Base-by-base conservation (phyloP, 2,888 invertebrate species). In the Pardosa pseudoannulata region DNA sequence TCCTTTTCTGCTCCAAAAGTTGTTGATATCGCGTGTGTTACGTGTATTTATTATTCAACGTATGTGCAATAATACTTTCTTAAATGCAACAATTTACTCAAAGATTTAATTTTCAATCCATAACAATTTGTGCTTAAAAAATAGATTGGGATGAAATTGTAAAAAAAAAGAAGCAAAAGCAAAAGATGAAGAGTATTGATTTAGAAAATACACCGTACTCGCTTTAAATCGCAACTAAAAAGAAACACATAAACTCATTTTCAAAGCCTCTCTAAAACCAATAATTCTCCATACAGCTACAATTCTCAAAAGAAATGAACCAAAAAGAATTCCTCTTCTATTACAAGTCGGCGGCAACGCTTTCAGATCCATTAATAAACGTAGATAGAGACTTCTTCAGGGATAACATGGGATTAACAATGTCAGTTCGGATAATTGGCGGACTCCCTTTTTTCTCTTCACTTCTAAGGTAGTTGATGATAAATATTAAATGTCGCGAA, bases 401-500 rank as follows among this genome's bases (percentile, higher is more conserved):
- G 68, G 68, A 68, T 56, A 56, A 70, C 70, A 56, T 72, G 31
- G 28, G 70, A 50, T 72, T 31, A 50, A 72, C 72, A 56, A 56
- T 72, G 56, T 72, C 72, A 32, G 31, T 28, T 56, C 56, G 13
- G 72, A 56, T 72, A 72, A 72, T 72, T 72, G 72, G 39, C 67
- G 32, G 41, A n/a, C 7, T 74, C 64, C 39, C 23, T 70, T 70
- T 23, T 23, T 23, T 56, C 19, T 56, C 23, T 23, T 1, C 23
- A 23, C 23, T 23, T 46, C 16, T 11, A 23, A 56, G 23, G 56
- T 56, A 56, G 56, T 56, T 32, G 64, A 62, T 64, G 64, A 64
- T 74, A 64, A 65, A 65, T 65, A 75, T 75, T 75, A 75, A 75
- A 75, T 65, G 74, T 46, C 28, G 74, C 7, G 62, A 64, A 65